These are phyloP conservation scores for Mus musculus DNA, from an alignment of 2,113 vertebrate genomes.

Conservation along the genomic window GRCm39 chr17:79178001-79178500, in stretches of 20 bases:
- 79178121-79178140: accelerated
- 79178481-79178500: neutral
- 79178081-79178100: neutral
- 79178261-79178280: neutral
- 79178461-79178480: neutral
- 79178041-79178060: neutral
- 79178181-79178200: neutral
- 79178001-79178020: no score
- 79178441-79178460: neutral
- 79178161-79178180: conserved; percentile 46
- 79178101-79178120: accelerated
- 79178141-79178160: accelerated
- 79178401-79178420: neutral
- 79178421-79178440: no score
- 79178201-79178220: neutral
- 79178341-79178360: neutral
- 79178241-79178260: neutral
- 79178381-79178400: neutral
- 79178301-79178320: neutral
- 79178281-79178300: neutral
- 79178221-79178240: neutral
- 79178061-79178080: conserved; percentile 44
- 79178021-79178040: neutral
- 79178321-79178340: neutral
- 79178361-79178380: conserved; percentile 33